These are phyloP conservation scores for Paedocypris sp. DNA, from an alignment of 2,113 vertebrate species.

Conservation along the genomic window DNA sequence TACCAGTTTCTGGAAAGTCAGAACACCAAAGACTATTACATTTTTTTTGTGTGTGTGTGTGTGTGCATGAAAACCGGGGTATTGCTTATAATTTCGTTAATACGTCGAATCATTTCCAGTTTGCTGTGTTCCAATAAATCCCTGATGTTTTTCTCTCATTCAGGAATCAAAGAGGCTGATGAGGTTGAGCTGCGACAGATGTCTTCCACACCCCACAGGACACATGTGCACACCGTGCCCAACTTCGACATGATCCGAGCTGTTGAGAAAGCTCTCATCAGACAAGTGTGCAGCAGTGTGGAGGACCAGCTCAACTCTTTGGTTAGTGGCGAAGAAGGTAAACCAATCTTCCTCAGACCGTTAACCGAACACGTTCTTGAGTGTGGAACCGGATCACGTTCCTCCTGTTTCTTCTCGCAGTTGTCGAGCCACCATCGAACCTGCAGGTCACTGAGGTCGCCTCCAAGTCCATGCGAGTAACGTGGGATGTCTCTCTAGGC, in stretches of 20 bases:
- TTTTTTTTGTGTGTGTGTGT: too few species aligned
- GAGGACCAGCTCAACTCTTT: slow-evolving; percentile 77
- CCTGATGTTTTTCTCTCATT: too few species aligned
- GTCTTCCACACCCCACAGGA: slow-evolving; percentile 73
- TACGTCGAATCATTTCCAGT: too few species aligned
- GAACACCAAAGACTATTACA: too few species aligned
- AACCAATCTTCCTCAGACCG: slow-evolving; percentile 22
- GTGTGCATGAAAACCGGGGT: too few species aligned
- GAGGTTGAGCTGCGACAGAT: slow-evolving; percentile 77
- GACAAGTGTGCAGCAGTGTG: slow-evolving; percentile 76
- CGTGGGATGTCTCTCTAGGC: slow-evolving; percentile 74
- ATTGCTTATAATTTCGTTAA: not conserved
- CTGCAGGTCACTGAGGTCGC: slow-evolving; percentile 72
- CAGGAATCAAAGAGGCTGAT: slow-evolving; percentile 83
- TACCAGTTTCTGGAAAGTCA: too few species aligned
- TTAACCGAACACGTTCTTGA: not conserved
- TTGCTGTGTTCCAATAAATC: too few species aligned
- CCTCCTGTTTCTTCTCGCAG: slow-evolving; percentile 48
- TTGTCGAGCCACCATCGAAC: slow-evolving; percentile 78
- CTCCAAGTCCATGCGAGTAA: slow-evolving; percentile 78
- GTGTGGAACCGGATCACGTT: not conserved
- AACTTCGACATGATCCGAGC: slow-evolving; percentile 72
- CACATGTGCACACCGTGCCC: slow-evolving; percentile 71
- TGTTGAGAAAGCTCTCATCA: slow-evolving; percentile 75
- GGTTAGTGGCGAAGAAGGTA: slow-evolving; percentile 86